Percentiles rank a stretch among this genome's conserved stretches.
These are phyloP conservation scores for Eristalinus aeneus DNA, from an alignment of 2,888 invertebrate species.

Conservation along the genomic window DNA sequence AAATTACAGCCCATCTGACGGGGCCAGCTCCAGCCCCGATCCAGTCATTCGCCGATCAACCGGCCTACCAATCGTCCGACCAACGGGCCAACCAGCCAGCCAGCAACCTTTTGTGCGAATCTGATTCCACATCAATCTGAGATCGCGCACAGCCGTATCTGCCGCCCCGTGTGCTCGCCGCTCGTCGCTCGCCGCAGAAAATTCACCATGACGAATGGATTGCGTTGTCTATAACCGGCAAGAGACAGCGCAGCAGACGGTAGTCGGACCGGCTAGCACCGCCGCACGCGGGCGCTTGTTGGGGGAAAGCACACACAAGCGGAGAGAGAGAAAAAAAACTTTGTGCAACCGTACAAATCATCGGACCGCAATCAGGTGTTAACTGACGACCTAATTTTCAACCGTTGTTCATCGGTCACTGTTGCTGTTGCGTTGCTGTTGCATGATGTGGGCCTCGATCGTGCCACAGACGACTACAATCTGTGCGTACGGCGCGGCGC, in stretches of 20 bases:
- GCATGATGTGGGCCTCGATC: slow-evolving; percentile 18
- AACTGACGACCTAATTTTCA: slow-evolving; percentile 72
- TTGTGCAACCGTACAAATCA: slow-evolving; percentile 71
- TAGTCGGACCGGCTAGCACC: slow-evolving; percentile 5
- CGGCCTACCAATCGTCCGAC: slow-evolving; percentile 1
- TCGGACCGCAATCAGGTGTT: slow-evolving; percentile 72
- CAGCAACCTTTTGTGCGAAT: slow-evolving; percentile 65
- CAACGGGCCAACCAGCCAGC: not conserved
- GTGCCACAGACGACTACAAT: slow-evolving; percentile 59
- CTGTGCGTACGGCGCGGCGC: slow-evolving; percentile 62
- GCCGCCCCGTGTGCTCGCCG: slow-evolving; percentile 2
- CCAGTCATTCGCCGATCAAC: slow-evolving; percentile 8
- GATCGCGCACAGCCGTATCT: slow-evolving; percentile 53
- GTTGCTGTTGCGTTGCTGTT: slow-evolving; percentile 30
- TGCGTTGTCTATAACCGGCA: slow-evolving; percentile 70
- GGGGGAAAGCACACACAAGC: slow-evolving; percentile 1
- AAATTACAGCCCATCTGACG: slow-evolving; percentile 66
- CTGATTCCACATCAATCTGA: slow-evolving; percentile 69
- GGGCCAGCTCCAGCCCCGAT: slow-evolving; percentile 54
- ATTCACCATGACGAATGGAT: slow-evolving; percentile 69
- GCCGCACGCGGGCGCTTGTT: slow-evolving; percentile 7
- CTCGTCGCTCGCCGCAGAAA: slow-evolving; percentile 44
- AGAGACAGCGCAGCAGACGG: slow-evolving; percentile 19
- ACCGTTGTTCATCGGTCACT: slow-evolving; percentile 58
- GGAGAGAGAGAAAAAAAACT: slow-evolving; percentile 12